Conservation (phyloP, 1,140 invertebrate genomes). For the Drosophila oshimai region DNA sequence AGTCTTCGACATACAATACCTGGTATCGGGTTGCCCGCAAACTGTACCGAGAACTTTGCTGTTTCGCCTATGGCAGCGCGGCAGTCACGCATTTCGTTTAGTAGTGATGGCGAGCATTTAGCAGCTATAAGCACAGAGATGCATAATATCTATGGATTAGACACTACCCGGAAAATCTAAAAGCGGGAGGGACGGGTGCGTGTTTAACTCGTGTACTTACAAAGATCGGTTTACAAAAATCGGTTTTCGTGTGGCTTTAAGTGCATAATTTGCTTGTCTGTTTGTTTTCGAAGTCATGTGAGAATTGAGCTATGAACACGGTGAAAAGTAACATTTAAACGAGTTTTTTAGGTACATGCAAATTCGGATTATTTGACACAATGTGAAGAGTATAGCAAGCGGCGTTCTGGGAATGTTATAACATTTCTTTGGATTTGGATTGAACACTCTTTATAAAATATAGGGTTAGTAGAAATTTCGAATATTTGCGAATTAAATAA, state of each 20-base stretch:
- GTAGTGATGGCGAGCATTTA: constrained; percentile 91
- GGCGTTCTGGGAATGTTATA: constrained; percentile 71
- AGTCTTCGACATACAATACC: constrained; percentile 84
- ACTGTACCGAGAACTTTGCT: constrained; percentile 89
- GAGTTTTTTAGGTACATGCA: constrained; percentile 18
- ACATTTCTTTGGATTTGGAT: constrained; percentile 52
- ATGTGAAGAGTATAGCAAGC: constrained; percentile 36
- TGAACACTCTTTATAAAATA: constrained; percentile 17
- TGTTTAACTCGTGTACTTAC: constrained; percentile 49
- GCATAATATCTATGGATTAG: constrained; percentile 61
- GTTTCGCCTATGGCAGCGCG: constrained; percentile 89
- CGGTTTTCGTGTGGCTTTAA: background rate
- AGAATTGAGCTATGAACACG: constrained; percentile 7
- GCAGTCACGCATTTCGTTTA: constrained; percentile 90
- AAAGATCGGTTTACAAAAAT: background rate
- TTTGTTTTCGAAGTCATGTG: constrained; percentile 5
- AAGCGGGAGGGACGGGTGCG: background rate
- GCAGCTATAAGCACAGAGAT: constrained; percentile 86
- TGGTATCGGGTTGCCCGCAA: constrained; percentile 92
- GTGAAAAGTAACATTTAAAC: background rate
- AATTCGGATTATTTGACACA: background rate
- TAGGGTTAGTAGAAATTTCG: constrained; percentile 41
- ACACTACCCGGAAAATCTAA: constrained; percentile 30
- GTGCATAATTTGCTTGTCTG: constrained; percentile 31
- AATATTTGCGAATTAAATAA: constrained; percentile 47